phyloP scores from a whole-genome alignment of 2,113 vertebrate genomes.

The Aegotheles bennettii region DNA sequence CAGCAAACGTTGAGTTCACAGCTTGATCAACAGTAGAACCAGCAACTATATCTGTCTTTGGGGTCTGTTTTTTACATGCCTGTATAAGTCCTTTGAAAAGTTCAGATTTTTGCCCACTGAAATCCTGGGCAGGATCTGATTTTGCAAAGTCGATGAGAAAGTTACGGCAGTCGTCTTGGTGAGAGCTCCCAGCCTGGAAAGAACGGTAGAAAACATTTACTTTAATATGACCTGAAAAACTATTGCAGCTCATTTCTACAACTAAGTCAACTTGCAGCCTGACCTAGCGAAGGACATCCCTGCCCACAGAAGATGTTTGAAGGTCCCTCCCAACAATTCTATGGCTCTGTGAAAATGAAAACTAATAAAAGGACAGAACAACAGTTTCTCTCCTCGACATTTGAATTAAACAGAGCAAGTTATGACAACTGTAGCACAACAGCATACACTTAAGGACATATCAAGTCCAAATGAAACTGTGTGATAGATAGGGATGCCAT shows the following conservation, averaged over 20 bases:
- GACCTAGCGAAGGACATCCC: neutral
- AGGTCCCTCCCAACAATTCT: neutral
- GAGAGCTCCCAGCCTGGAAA: conserved; percentile 72
- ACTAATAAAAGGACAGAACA: neutral
- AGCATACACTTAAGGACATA: neutral
- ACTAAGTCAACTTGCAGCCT: neutral
- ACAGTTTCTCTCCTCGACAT: neutral
- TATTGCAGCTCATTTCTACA: neutral
- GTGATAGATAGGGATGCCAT: neutral
- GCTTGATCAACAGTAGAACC: conserved; percentile 92
- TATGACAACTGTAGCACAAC: neutral
- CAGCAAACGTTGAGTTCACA: conserved; percentile 94
- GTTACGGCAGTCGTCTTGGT: conserved; percentile 72
- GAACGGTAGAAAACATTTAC: neutral
- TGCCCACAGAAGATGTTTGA: neutral
- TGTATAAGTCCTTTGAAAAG: conserved; percentile 85
- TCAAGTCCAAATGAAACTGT: neutral
- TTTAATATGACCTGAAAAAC: neutral
- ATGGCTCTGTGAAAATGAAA: neutral
- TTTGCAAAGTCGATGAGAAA: conserved; percentile 89
- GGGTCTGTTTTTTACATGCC: conserved; percentile 87
- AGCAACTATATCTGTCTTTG: conserved; percentile 86
- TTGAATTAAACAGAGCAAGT: neutral
- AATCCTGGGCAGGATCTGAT: conserved; percentile 88
- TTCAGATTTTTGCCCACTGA: conserved; percentile 80